phyloP scores from a whole-genome alignment of 2,797 vertebrate species.

The Rhincodon typus region DNA sequence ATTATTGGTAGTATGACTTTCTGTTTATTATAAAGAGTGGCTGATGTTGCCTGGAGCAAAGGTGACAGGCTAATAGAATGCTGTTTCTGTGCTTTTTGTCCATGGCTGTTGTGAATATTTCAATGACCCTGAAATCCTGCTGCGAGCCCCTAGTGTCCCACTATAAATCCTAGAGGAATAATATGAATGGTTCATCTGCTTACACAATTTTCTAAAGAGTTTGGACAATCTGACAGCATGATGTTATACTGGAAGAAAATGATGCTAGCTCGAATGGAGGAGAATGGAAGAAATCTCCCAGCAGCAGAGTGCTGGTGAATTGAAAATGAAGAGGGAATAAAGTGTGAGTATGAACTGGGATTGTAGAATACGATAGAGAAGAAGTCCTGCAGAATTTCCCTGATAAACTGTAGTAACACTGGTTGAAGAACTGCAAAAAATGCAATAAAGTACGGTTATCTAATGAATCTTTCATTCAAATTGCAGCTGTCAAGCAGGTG shows the following conservation, averaged over 20 bases:
- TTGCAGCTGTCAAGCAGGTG: background rate
- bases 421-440: background rate
- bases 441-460: background rate
- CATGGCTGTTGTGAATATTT: background rate
- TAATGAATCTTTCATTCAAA: background rate
- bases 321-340: background rate
- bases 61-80: background rate
- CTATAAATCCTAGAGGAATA: background rate
- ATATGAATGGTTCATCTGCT: background rate
- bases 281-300: background rate
- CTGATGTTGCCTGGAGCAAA: background rate
- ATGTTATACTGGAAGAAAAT: background rate
- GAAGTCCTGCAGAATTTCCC: background rate
- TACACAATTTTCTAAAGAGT: background rate
- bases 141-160: background rate
- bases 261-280: background rate
- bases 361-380: background rate
- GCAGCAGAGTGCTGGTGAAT: background rate
- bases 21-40: background rate
- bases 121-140: background rate
- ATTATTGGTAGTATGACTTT: background rate
- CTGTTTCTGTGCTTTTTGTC: background rate
- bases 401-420: background rate
- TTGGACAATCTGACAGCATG: background rate
- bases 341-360: background rate